Base-by-base conservation (phyloP, 2,888 invertebrate species). In the Pogonocherus hispidulus region DNA sequence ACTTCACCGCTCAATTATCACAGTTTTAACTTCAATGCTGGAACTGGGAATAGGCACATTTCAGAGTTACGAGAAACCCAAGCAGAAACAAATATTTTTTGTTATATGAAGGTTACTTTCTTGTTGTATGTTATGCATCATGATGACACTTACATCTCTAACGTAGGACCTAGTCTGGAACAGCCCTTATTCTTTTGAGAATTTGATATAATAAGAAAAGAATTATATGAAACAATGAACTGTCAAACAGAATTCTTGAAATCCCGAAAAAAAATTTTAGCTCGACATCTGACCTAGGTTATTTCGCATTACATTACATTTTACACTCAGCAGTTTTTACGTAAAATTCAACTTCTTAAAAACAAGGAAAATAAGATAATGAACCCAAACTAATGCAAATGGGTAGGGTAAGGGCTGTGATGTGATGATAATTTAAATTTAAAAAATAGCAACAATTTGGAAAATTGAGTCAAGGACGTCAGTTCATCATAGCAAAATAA, bases 401-500 rank as follows among this genome's bases (percentile, higher is more conserved):
- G 9, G 32, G 23, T 27, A n/a, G n/a, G n/a, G n/a, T n/a, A n/a
- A n/a, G n/a, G 19, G 14, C 23, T 32, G 16, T 19, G 4, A n/a
- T 19, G 6, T n/a, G n/a, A 14, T 32, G 23, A 47, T 41, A 16
- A n/a, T 19, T 32, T 59, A 18, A 59, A 59, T 18, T 6, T 9
- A 20, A 59, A 47, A 46, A 49, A 46, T 27, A 19, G 14, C 59
- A 32, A 32, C 32, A 55, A 35, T 19, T 55, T 18, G 9, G 11
- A 9, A 20, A 55, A 35, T 41, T 19, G 14, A 59, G 59, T n/a
- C 59, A 47, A 59, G 59, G 59, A 27, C 59, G 59, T 32, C 9
- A 11, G 5, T 27, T 32, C 19, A n/a, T 37, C 27, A 18, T n/a
- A 6, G 4, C 3, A 35, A 59, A 59, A 59, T 22, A 16, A 47